Evolutionary conservation across 1,140 invertebrate species (phyloP), one percentile per base, ranked within the genome.

Genomic region (Formica selysi): DNA sequence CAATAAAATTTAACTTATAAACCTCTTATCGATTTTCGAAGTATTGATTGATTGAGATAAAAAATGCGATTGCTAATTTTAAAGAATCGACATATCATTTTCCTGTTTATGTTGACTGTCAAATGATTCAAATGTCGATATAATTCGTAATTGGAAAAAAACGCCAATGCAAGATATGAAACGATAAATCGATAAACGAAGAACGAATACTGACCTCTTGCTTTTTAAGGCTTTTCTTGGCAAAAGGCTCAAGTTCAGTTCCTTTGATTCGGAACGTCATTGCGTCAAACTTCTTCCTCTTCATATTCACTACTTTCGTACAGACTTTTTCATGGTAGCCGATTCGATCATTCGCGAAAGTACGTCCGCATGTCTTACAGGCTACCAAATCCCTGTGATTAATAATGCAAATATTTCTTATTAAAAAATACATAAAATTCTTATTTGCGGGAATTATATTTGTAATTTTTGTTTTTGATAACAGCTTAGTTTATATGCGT

Each of bases 251-350:
- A 29, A 98, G 96, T 90, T 99, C 98, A 0, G 98, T 99, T 32
- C 98, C 98, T 94, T 97, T 95, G 8, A 98, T 96, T 62, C 98
- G 96, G 92, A 98, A 98, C 93, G 98, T 98, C 5, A 97, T 96
- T 13, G 97, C 96, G 94, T 99, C 98, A 93, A 98, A 99, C 10
- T 96, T 96, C 95, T 98, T 99, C 83, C 98, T 96, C 90, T 98
- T 98, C 92, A 98, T 98, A 29, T 96, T 96, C 7, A 95, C 95
- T 7, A 97, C 96, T 91, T 98, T 98, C 44, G 95, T 91, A 93
- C 98, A 99, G 87, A 98, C 98, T n/a, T 96, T 95, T 94, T 98
- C 96, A 92, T 99, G 98, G 88, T 97, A 97, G 48, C 94, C 94
- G 11, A 99, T 94, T 1, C 98, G 96, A 92, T 99, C 98, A 6